Evolutionary conservation across 2,113 vertebrate species (phyloP).

Genomic region (Pavo muticus): DNA sequence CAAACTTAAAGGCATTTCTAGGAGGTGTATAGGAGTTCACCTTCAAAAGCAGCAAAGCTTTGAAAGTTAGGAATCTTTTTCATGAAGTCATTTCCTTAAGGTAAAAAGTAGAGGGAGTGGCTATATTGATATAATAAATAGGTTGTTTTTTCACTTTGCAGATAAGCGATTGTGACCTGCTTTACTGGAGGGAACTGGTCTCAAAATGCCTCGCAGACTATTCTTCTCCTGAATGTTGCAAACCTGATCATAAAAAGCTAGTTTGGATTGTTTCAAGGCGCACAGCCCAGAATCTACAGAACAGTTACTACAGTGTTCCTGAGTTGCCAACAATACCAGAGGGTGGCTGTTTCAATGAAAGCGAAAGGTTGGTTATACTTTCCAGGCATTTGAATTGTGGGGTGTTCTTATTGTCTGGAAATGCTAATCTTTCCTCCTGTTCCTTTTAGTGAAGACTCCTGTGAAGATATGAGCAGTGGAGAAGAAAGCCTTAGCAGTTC

Average conservation of each 20-base stretch:
- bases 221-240: conserved; percentile 94
- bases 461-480: conserved; percentile 92
- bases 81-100: neutral
- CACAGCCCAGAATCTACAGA: conserved; percentile 93
- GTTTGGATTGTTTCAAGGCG: conserved; percentile 96
- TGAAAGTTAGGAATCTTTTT: too few species aligned
- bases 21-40: neutral
- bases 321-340: conserved; percentile 96
- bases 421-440: neutral
- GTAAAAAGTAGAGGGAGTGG: neutral
- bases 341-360: conserved; percentile 85
- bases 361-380: conserved; percentile 84
- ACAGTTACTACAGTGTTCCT: conserved; percentile 89
- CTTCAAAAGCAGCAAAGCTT: neutral
- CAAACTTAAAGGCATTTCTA: neutral
- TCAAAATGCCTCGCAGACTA: conserved; percentile 93
- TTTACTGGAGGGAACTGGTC: conserved; percentile 90
- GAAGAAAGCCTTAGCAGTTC: conserved; percentile 93
- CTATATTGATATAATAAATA: neutral
- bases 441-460: conserved; percentile 89
- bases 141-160: conserved; percentile 49
- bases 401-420: neutral
- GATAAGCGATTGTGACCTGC: conserved; percentile 89
- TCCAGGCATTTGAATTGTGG: neutral
- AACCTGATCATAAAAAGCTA: conserved; percentile 92